Evolutionary conservation across 2,113 vertebrate species (phyloP), one percentile per base, ranked within the genome.

Genomic region (Brevimyrus niger): DNA sequence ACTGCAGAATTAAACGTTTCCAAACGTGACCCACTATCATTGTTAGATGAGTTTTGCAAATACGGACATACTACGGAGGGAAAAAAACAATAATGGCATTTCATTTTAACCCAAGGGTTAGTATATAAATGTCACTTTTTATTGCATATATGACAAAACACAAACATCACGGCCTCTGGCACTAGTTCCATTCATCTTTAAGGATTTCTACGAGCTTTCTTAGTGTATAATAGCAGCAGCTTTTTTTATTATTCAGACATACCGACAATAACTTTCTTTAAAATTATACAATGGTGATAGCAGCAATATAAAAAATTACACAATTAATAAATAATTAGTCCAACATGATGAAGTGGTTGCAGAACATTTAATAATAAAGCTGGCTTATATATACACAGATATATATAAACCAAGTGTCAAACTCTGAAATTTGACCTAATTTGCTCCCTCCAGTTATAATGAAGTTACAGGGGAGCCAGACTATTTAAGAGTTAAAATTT

Each of bases 261-360:
- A 84, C 95, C 94, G 94, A 97, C 95, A 96, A 97, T 98, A 98
- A 96, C 95, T 96, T 53, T 51, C 85, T 86, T 86, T 51, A 51
- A 85, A 84, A 47, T 95, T 95, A 94, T 95, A 95, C 95, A 95
- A 94, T 94, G 96, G 95, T 94, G 94, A 95, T 95, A 97, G 97
- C 97, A 97, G 96, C 96, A 96, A 96, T 95, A 84, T 50, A 89
- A 96, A 96, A 61, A 94, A 95, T 98, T 97, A 98, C 96, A 97
- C 97, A 84, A 97, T 94, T 96, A 96, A 98, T 98, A 99, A 98
- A 98, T 97, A 98, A 98, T 97, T 91, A 96, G 95, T 97, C 96
- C 96, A 90, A 90, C 73, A 38, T 96, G 95, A 96, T 94, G 95
- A 97, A 97, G 96, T 97, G 96, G 96, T 97, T 94, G 94, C 95